Evolutionary conservation across 2,113 vertebrate species (phyloP).

Genomic region (Pterocles orientalis): DNA sequence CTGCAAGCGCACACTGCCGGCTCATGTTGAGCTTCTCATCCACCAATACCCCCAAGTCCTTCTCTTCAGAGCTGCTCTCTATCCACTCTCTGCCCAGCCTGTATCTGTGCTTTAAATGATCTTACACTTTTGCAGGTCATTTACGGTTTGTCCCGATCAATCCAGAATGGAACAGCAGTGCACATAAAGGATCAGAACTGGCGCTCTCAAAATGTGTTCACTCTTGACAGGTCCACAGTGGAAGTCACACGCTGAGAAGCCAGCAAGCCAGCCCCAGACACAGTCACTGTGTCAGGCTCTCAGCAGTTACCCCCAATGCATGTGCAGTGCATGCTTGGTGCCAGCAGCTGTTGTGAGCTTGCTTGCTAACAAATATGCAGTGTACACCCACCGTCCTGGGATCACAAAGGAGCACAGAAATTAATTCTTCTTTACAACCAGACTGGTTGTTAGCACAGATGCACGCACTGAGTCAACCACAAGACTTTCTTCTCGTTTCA

Average conservation of each 20-base stretch:
- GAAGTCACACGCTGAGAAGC: not conserved
- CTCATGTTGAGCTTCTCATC: too few species aligned
- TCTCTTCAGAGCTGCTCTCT: too few species aligned
- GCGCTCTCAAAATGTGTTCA: not conserved
- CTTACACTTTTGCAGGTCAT: not conserved
- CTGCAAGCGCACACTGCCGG: too few species aligned
- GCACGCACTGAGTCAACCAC: fast-evolving
- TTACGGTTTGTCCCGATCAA: not conserved
- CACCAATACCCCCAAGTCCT: too few species aligned
- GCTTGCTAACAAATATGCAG: not conserved
- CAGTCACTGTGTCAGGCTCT: not conserved
- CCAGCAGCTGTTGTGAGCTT: not conserved
- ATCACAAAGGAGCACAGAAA: not conserved
- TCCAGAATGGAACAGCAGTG: not conserved
- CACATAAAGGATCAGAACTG: not conserved
- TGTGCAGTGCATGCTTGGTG: not conserved
- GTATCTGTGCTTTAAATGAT: not conserved
- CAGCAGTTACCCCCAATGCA: too few species aligned
- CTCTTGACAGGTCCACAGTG: not conserved
- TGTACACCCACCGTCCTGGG: not conserved
- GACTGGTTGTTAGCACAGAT: too few species aligned
- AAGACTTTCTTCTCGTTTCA: not conserved
- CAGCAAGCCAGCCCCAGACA: not conserved
- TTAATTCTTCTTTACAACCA: not conserved
- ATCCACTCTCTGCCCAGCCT: too few species aligned